Percentiles rank a stretch among this genome's conserved stretches.
Evolutionary conservation across 2,888 invertebrate species (phyloP).

Genomic region (Agonopterix arenella): DNA sequence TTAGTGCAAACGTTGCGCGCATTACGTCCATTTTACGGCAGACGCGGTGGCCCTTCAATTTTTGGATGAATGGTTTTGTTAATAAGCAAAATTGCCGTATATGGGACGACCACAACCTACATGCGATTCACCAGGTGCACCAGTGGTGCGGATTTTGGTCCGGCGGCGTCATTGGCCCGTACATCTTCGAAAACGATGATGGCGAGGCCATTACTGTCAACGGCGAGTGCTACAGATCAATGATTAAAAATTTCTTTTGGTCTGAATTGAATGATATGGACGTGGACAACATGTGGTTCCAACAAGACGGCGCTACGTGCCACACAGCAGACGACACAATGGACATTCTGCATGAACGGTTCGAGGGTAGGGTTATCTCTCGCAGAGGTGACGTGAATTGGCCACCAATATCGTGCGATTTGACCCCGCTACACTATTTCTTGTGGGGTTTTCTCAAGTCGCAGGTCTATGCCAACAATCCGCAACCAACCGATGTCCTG

Average conservation of each 20-base stretch:
- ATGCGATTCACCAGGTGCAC: conserved; percentile 11
- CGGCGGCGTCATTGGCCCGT: too few relatives aligned
- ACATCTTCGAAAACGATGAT: conserved; percentile 8
- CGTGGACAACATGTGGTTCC: conserved; percentile 12
- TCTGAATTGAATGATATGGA: conserved; percentile 12
- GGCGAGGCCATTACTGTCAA: conserved; percentile 6
- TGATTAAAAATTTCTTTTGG: conserved; percentile 10
- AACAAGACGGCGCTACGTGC: conserved; percentile 18
- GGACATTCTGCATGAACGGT: conserved; percentile 8
- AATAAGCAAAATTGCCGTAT: conserved; percentile 26
- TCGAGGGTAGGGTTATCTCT: neutral
- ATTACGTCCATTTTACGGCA: too few relatives aligned
- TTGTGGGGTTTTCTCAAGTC: conserved; percentile 1
- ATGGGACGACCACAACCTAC: conserved; percentile 10
- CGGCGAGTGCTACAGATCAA: conserved; percentile 7
- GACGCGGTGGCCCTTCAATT: too few relatives aligned
- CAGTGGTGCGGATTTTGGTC: too few relatives aligned
- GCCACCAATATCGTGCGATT: conserved; percentile 3
- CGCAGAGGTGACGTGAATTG: neutral
- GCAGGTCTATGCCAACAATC: conserved; percentile 9
- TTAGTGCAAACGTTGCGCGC: too few relatives aligned
- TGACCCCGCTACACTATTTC: neutral
- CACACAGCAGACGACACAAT: conserved; percentile 17
- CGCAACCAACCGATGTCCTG: conserved; percentile 21
- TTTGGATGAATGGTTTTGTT: conserved; percentile 19